Evolutionary conservation across 2,888 invertebrate genomes (phyloP).

Genomic region (Zaprionus bogoriensis): DNA sequence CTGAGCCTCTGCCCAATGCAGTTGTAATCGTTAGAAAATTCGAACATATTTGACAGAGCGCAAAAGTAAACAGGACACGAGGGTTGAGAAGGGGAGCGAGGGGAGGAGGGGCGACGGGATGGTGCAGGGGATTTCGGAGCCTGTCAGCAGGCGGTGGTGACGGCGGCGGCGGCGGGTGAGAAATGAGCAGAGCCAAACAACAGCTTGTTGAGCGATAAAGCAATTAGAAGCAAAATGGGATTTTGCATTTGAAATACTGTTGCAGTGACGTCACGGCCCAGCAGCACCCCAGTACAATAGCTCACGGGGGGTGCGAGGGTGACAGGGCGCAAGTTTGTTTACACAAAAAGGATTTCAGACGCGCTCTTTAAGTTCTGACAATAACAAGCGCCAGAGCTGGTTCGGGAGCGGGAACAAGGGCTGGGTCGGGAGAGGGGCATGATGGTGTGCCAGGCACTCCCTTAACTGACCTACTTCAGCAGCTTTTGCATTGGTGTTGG

Average conservation of each 20-base stretch:
- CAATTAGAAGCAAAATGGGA: slow-evolving; percentile 78
- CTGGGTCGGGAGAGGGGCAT: neutral
- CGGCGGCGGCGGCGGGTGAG: slow-evolving; percentile 62
- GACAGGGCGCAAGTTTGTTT: slow-evolving; percentile 61
- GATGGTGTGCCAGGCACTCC: slow-evolving; percentile 19
- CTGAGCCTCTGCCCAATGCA: slow-evolving; percentile 59
- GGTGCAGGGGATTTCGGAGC: slow-evolving; percentile 18
- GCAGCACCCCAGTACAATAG: slow-evolving; percentile 6
- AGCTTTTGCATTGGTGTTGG: slow-evolving; percentile 36
- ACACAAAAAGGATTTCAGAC: slow-evolving; percentile 70
- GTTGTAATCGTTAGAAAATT: slow-evolving; percentile 79
- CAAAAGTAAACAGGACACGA: slow-evolving; percentile 74
- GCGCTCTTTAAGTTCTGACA: slow-evolving; percentile 70
- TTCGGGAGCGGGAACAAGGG: neutral
- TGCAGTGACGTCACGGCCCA: slow-evolving; percentile 46
- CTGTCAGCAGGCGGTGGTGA: slow-evolving; percentile 65
- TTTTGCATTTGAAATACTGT: slow-evolving; percentile 75
- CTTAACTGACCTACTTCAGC: slow-evolving; percentile 72
- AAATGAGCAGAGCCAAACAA: slow-evolving; percentile 67
- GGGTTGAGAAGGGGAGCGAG: neutral
- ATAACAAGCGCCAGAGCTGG: slow-evolving; percentile 31
- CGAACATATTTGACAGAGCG: slow-evolving; percentile 80
- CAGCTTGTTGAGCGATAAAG: slow-evolving; percentile 80
- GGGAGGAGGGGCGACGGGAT: neutral
- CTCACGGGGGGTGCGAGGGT: neutral